These are phyloP conservation scores for Mythimna ferrago DNA, from an alignment of 2,888 invertebrate genomes.

Conservation along the genomic window DNA sequence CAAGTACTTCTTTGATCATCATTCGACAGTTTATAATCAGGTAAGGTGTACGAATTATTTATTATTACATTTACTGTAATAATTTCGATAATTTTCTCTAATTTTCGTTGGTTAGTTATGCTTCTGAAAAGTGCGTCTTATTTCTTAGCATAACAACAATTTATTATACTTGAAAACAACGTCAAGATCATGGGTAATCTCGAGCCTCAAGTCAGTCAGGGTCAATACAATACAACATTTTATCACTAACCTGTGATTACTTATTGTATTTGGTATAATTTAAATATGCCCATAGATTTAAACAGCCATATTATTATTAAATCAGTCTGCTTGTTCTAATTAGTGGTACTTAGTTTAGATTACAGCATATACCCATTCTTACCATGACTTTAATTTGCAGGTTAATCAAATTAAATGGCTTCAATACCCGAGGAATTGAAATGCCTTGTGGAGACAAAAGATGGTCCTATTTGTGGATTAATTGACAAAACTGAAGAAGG, in stretches of 20 bases:
- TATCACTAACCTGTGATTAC: constrained; percentile 30
- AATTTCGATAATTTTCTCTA: background rate
- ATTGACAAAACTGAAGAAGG: constrained; percentile 71
- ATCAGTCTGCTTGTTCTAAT: background rate
- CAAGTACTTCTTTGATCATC: constrained; percentile 20
- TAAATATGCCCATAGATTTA: background rate
- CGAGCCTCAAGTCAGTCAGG: constrained; percentile 23
- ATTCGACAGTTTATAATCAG: constrained; percentile 10
- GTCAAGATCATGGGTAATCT: constrained; percentile 35
- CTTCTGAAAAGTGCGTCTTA: background rate
- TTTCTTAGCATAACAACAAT: background rate
- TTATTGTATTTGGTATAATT: background rate
- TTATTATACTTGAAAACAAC: constrained; percentile 20
- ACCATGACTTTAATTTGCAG: constrained; percentile 17
- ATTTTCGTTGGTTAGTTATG: background rate
- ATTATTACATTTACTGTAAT: background rate
- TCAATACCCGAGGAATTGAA: constrained; percentile 62
- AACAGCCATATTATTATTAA: background rate
- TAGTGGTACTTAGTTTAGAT: background rate
- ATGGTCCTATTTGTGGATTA: constrained; percentile 81
- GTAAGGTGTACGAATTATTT: constrained; percentile 15
- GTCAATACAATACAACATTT: constrained; percentile 25
- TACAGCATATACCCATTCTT: background rate
- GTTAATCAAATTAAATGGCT: constrained; percentile 57
- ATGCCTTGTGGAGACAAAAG: constrained; percentile 69